Evolutionary conservation across 2,888 invertebrate genomes (phyloP).

Genomic region (Caenorhabditis macrosperma): DNA sequence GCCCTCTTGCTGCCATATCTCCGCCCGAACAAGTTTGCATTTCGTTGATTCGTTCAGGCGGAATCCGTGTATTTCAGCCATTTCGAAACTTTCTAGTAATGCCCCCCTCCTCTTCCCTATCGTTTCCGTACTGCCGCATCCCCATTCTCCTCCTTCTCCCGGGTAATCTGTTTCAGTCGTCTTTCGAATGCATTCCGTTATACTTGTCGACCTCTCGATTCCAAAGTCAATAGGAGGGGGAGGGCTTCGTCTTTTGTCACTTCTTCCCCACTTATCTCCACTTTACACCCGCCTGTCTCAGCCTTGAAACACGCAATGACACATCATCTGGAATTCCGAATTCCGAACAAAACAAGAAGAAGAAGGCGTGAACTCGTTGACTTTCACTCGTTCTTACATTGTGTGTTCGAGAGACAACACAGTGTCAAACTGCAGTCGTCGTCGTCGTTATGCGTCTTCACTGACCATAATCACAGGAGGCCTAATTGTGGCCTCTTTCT

Average conservation of each 20-base stretch:
- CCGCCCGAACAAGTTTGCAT: constrained; percentile 6
- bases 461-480: constrained; percentile 4
- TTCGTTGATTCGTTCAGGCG: constrained; percentile 22
- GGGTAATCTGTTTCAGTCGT: neutral
- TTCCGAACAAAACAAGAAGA: constrained; percentile 1
- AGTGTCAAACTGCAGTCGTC: neutral
- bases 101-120: neutral
- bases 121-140: constrained; percentile 4
- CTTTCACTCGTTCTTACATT: neutral
- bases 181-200: constrained; percentile 6
- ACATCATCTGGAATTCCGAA: constrained; percentile 33
- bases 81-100: constrained; percentile 41
- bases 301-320: constrained; percentile 24
- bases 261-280: constrained; percentile 16
- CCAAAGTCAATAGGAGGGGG: constrained; percentile 17
- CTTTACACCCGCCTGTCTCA: constrained; percentile 17
- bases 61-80: constrained; percentile 26
- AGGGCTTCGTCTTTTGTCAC: neutral
- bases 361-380: neutral
- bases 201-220: neutral
- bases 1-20: neutral
- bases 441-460: too few species aligned
- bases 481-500: constrained; percentile 6
- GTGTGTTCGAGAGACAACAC: constrained; percentile 7
- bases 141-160: neutral